phyloP scores from a whole-genome alignment of 2,888 invertebrate species.

The Diarsia mendica region DNA sequence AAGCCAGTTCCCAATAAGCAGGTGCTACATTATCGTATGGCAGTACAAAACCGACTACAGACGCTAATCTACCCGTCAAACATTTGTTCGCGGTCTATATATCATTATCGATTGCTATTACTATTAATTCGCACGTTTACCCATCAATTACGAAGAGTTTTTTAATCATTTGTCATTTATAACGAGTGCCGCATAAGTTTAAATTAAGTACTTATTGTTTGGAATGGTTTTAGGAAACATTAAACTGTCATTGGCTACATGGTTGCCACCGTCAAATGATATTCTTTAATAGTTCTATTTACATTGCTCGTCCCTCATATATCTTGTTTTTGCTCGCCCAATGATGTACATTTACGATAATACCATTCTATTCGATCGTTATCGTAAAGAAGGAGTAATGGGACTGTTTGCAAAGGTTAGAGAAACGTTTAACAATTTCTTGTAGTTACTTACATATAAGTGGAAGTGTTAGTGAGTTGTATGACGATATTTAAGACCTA shows the following conservation, averaged over 20 bases:
- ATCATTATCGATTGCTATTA: conserved; percentile 81
- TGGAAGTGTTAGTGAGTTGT: conserved; percentile 45
- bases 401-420: conserved; percentile 74
- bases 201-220: conserved; percentile 73
- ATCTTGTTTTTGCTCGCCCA: conserved; percentile 64
- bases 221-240: conserved; percentile 68
- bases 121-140: conserved; percentile 83
- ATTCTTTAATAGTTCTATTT: conserved; percentile 69
- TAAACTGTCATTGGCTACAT: conserved; percentile 61
- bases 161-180: conserved; percentile 85
- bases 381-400: conserved; percentile 72
- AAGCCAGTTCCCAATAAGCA: conserved; percentile 70
- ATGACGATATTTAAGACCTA: conserved; percentile 50
- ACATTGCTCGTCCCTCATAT: conserved; percentile 62
- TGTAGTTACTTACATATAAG: conserved; percentile 55
- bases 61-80: conserved; percentile 79
- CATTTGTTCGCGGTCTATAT: conserved; percentile 75
- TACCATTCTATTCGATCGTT: conserved; percentile 70
- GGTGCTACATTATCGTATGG: conserved; percentile 71
- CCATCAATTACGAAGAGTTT: conserved; percentile 81
- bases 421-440: conserved; percentile 63
- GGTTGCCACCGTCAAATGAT: conserved; percentile 48
- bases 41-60: conserved; percentile 59
- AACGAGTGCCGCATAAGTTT: conserved; percentile 70
- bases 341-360: conserved; percentile 64